Percentiles rank a stretch among this genome's conserved stretches.
These are phyloP conservation scores for Cephonodes hylas DNA, from an alignment of 2,888 invertebrate species.

Conservation along the genomic window DNA sequence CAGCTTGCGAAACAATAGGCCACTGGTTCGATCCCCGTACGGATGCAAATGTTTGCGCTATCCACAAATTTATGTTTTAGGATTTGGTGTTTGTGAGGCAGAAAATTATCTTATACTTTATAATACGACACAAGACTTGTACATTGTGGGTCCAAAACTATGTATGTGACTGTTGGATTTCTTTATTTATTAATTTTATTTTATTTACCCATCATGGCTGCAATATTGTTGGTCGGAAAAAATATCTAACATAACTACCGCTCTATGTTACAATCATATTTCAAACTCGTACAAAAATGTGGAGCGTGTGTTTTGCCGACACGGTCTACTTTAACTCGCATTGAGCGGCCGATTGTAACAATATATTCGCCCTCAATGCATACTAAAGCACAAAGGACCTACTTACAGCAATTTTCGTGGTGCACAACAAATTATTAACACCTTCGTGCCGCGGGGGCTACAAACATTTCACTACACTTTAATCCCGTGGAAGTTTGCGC, in stretches of 20 bases:
- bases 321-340: background rate
- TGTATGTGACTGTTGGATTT: no score
- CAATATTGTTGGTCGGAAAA: no score
- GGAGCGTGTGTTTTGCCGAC: background rate
- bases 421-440: conserved; percentile 8
- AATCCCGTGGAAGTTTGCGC: conserved; percentile 36
- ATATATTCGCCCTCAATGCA: background rate
- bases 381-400: conserved; percentile 3
- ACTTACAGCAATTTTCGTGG: background rate
- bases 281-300: background rate
- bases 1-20: background rate
- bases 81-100: background rate
- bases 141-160: no score
- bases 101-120: background rate
- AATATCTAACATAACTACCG: no score
- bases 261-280: background rate
- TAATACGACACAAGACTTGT: no score
- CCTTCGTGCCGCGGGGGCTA: conserved; percentile 2
- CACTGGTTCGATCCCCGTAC: background rate
- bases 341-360: background rate
- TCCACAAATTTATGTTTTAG: background rate
- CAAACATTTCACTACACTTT: conserved; percentile 9
- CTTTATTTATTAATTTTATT: no score
- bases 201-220: no score
- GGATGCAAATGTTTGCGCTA: background rate